Evolutionary conservation across 1,140 invertebrate genomes (phyloP), one percentile per base, ranked within the genome.

Genomic region (Drosophila nigromelanica): DNA sequence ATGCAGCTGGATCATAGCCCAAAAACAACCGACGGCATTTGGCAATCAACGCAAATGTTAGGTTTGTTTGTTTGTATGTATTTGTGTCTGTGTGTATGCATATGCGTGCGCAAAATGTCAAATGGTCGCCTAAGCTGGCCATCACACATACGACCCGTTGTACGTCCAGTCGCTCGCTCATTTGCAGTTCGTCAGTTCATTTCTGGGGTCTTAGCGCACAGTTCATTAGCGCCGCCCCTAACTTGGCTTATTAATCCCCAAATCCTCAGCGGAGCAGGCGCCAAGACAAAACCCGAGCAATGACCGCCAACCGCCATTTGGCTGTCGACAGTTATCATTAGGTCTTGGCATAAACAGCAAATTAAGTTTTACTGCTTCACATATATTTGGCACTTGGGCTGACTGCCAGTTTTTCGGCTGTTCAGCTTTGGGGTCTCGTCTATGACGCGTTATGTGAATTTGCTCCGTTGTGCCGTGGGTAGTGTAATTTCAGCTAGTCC

Each of bases 41-140:
- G 79, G 85, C 83, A 87, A 87, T 87, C 82, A 87, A 83, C 83
- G 83, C 82, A 86, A 86, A 86, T 86, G 81, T 87, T 86, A 73
- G 64, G 67, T 73, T 81, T 76, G 80, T 82, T 85, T 87, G 1
- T 30, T 11, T 7, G 12, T 37, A 15, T n/a, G 8, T 30, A 33
- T 45, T 6, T 50, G 10, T 11, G 3, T 12, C 1, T 40, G 39
- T 50, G 14, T n/a, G 45, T 39, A 35, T 48, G 21, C 35, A 21
- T 73, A 66, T 73, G 60, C 52, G 47, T 61, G 68, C 52, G 42
- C 21, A 54, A 81, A 81, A 64, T 83, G 72, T 61, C 80, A 76
- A 72, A 79, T 73, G 62, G 21, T 43, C 40, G 55, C 14, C 62
- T 72, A 72, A 78, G 60, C 69, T 64, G 45, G 47, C 35, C 47